Conservation (phyloP, 2,113 vertebrate genomes). For the Heterotilapia buettikoferi region DNA sequence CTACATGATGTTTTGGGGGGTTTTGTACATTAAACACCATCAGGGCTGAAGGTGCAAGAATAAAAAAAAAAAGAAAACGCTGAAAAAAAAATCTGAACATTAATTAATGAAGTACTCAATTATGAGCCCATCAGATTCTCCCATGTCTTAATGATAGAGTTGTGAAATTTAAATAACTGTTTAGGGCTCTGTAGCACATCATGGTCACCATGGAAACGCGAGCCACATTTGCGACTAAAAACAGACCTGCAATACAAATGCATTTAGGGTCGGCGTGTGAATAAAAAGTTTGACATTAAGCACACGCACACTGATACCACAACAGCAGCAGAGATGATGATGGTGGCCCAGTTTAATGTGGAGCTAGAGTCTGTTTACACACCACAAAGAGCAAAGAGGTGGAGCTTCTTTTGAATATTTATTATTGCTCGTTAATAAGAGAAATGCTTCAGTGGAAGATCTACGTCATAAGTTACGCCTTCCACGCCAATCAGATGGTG, state of each 20-base stretch:
- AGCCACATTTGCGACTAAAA: neutral
- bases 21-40: neutral
- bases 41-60: neutral
- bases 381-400: neutral
- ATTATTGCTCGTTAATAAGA: neutral
- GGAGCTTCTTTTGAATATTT: neutral
- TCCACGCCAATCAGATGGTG: neutral
- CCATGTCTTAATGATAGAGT: neutral
- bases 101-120: neutral
- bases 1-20: neutral
- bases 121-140: neutral
- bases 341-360: neutral
- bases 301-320: neutral
- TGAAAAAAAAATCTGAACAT: neutral
- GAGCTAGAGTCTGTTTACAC: neutral
- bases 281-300: neutral
- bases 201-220: neutral
- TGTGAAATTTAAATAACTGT: neutral
- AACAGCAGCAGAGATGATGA: neutral
- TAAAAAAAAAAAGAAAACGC: rapidly evolving
- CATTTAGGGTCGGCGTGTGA: neutral
- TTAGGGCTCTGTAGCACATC: neutral
- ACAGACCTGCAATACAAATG: neutral
- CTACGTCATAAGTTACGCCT: rapidly evolving
- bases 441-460: neutral